Evolutionary conservation across 2,888 invertebrate genomes (phyloP), one percentile per base, ranked within the genome.

Genomic region (Machimus atricapillus): DNA sequence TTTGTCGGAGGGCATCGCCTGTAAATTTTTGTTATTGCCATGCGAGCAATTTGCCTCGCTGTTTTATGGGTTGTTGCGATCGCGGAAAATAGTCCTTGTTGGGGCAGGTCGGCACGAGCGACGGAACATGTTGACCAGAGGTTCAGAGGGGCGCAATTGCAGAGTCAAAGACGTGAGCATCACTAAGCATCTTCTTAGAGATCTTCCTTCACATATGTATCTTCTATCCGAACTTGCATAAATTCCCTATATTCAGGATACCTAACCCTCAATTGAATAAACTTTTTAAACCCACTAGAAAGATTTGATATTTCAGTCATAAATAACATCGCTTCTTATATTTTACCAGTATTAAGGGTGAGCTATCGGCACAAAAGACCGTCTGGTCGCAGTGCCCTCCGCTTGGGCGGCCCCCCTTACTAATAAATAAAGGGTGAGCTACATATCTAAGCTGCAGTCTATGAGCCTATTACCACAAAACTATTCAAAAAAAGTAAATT

Each of bases 11-110:
- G 40, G 40, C 23, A 78, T 40, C 43, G 78, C 43, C 43, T 78
- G 37, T 78, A 78, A 78, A 78, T 43, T 78, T 78, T 66, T 66
- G 23, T 66, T 66, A 66, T 66, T 66, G 66, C 66, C 66, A 27
- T 23, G 27, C 66, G 19, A 66, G 66, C 66, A 66, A 66, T 66
- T 66, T 66, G 27, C 66, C 27, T 66, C 27, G 66, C 66, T 23
- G 66, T 66, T 66, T 66, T 66, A 66, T 66, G 66, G 66, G 19
- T 23, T 66, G 66, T 19, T 27, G 27, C 23, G 66, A 9, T 27
- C 66, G 2, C 66, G 8, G 66, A 66, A 66, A 66, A 66, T 66
- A 23, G 66, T 66, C 66, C 66, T 66, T 66, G 66, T 66, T 66
- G 23, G 23, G 66, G 66, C 66, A 66, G 66, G 66, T 66, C 66